Percentiles rank a stretch among this genome's conserved stretches.
Evolutionary conservation across 2,888 invertebrate species (phyloP).

Genomic region (Ptycholaimellus sp.): DNA sequence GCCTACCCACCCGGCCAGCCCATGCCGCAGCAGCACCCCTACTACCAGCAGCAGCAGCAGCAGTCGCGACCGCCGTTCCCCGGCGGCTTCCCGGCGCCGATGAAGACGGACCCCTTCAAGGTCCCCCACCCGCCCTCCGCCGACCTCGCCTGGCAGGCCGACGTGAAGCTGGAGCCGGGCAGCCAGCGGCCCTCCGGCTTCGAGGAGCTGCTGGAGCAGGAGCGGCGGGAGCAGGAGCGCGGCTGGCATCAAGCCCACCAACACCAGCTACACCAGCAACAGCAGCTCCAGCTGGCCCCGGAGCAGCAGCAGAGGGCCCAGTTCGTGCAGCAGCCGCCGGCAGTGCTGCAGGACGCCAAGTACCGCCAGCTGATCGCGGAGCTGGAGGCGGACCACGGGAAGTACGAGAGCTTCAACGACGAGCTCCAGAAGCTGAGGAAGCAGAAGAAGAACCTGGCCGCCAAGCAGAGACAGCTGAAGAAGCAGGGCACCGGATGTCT

Average conservation of each 20-base stretch:
- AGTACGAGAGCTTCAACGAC: slow-evolving; percentile 6
- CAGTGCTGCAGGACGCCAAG: not conserved
- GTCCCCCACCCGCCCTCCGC: not conserved
- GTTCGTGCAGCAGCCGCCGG: not conserved
- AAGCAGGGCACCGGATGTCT: slow-evolving; percentile 10
- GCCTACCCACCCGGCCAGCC: not conserved
- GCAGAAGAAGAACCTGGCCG: slow-evolving; percentile 19
- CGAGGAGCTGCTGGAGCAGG: slow-evolving; percentile 1
- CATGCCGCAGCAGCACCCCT: not conserved
- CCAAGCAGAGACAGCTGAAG: slow-evolving; percentile 14
- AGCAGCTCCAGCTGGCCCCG: not conserved
- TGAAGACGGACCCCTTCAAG: no score
- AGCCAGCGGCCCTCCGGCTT: no score
- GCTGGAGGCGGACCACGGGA: not conserved
- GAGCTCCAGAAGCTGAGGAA: slow-evolving; percentile 13
- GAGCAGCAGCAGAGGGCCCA: not conserved
- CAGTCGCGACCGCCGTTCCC: not conserved
- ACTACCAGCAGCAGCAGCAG: not conserved
- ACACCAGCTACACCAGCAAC: no score
- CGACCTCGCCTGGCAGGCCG: not conserved
- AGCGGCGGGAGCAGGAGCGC: no score
- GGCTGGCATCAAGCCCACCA: not conserved
- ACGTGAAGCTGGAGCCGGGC: not conserved
- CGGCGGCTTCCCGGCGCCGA: no score
- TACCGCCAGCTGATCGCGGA: not conserved